These are phyloP conservation scores for Microctenopoma stevenorrisi DNA, from an alignment of 2,797 vertebrate genomes.

Conservation along the genomic window DNA sequence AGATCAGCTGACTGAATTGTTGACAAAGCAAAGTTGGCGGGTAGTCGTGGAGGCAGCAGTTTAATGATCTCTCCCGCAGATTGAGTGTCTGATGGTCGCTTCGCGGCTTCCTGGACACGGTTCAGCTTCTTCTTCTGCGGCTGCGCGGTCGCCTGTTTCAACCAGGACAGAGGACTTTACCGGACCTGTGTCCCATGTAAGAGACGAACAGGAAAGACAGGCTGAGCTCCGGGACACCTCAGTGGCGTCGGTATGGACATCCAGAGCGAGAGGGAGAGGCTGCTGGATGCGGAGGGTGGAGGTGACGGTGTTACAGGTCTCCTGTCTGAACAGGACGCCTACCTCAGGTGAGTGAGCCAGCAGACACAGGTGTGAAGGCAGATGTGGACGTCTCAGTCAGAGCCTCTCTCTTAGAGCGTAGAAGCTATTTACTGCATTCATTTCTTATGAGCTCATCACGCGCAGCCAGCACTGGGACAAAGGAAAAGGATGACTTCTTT, in stretches of 20 bases:
- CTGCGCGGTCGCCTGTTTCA: no score
- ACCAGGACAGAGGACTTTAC: not conserved
- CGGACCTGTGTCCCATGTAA: conserved; percentile 12
- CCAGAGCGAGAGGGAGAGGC: conserved; percentile 73
- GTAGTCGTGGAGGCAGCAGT: not conserved
- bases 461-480: no score
- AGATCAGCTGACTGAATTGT: conserved; percentile 77
- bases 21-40: conserved; percentile 47
- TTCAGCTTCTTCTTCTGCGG: not conserved
- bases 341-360: conserved; percentile 74
- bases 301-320: conserved; percentile 47
- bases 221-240: not conserved
- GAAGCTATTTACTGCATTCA: no score
- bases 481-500: no score
- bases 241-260: conserved; percentile 59
- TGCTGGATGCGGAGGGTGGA: conserved; percentile 69
- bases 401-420: no score
- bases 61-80: accelerated
- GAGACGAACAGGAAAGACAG: not conserved
- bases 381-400: no score
- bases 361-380: no score
- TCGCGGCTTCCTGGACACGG: accelerated
- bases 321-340: conserved; percentile 75
- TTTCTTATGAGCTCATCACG: no score
- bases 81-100: not conserved